Conservation (phyloP, 2,888 invertebrate species). For the Hypsopygia costalis region DNA sequence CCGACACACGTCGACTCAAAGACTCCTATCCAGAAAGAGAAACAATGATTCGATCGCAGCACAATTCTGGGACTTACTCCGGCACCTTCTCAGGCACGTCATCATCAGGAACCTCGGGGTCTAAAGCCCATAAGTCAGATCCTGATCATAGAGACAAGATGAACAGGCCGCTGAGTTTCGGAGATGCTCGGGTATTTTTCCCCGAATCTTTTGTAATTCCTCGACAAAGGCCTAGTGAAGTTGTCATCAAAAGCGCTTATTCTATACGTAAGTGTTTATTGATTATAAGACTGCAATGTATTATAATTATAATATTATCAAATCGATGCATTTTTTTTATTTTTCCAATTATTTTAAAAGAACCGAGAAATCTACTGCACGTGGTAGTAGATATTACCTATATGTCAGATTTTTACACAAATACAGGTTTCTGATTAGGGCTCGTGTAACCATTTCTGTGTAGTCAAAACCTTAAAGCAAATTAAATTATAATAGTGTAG, state of each 20-base stretch:
- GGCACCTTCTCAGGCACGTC: conserved; percentile 70
- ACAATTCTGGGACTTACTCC: conserved; percentile 65
- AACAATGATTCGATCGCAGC: conserved; percentile 48
- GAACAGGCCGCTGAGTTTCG: conserved; percentile 61
- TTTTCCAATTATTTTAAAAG: too few species aligned
- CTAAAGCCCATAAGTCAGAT: conserved; percentile 57
- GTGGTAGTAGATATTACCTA: too few species aligned
- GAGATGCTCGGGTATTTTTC: conserved; percentile 71
- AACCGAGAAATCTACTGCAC: too few species aligned
- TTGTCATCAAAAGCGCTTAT: conserved; percentile 55
- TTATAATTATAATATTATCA: too few species aligned
- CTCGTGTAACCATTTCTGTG: too few species aligned
- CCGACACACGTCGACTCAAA: conserved; percentile 55
- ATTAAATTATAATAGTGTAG: too few species aligned
- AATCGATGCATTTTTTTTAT: too few species aligned
- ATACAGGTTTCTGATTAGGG: too few species aligned
- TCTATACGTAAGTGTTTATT: conserved; percentile 68
- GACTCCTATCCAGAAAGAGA: conserved; percentile 57
- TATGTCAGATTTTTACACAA: too few species aligned
- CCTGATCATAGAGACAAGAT: conserved; percentile 44
- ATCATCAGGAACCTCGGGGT: conserved; percentile 73
- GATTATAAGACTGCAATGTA: too few species aligned
- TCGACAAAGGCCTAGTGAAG: conserved; percentile 58
- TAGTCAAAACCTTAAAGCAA: too few species aligned
- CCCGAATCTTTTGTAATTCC: conserved; percentile 76